Evolutionary conservation across 2,113 vertebrate species (phyloP).

Genomic region (Mus musculus): GRCm39 chr12:102733501-102734000

Average conservation of each 20-base stretch:
- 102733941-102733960: slow-evolving; percentile 42
- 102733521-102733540: background rate
- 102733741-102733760: background rate
- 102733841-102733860: background rate
- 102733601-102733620: background rate
- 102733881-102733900: background rate
- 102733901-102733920: background rate
- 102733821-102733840: slow-evolving; percentile 9
- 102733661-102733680: background rate
- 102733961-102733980: slow-evolving; percentile 34
- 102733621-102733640: background rate
- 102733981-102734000: background rate
- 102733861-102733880: background rate
- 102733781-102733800: background rate
- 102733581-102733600: background rate
- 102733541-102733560: background rate
- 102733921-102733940: background rate
- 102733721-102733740: background rate
- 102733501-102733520: background rate
- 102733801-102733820: background rate
- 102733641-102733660: background rate
- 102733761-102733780: background rate
- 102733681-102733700: no score
- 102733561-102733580: no score
- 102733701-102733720: background rate